Conservation (phyloP, 2,113 vertebrate species). For the Aphyosemion australe region DNA sequence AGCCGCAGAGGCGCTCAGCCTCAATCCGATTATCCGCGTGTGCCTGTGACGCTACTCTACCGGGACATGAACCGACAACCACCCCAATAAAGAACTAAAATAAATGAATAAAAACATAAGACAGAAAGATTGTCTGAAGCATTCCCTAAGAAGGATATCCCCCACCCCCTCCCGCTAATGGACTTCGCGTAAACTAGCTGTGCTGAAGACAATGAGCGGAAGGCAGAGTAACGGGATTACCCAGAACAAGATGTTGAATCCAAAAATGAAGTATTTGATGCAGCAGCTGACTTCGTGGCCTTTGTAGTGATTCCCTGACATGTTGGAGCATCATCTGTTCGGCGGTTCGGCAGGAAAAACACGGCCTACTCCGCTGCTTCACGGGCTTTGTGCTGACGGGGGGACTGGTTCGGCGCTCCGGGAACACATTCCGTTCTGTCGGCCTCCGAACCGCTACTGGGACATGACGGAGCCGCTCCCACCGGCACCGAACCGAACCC, state of each 20-base stretch:
- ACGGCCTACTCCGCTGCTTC: conserved; percentile 65
- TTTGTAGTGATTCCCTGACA: conserved; percentile 95
- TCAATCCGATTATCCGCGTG: too few relatives aligned
- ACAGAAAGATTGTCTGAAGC: too few relatives aligned
- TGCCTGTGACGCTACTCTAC: too few relatives aligned
- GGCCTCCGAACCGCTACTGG: not conserved
- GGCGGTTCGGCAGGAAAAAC: not conserved
- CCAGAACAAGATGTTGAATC: conserved; percentile 91
- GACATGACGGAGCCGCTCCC: not conserved
- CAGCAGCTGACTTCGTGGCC: conserved; percentile 98
- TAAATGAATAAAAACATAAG: too few relatives aligned
- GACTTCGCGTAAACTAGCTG: too few relatives aligned
- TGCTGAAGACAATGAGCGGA: too few relatives aligned
- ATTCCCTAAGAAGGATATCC: too few relatives aligned
- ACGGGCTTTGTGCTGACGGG: conserved; percentile 66
- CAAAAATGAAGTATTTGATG: conserved; percentile 98
- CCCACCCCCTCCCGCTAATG: too few relatives aligned
- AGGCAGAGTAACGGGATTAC: conserved; percentile 27
- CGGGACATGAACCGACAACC: too few relatives aligned
- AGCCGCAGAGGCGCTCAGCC: too few relatives aligned
- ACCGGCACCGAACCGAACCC: not conserved
- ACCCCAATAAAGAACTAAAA: too few relatives aligned
- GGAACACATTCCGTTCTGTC: conserved; percentile 46
- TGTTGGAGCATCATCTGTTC: conserved; percentile 75
- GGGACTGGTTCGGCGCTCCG: conserved; percentile 59